Percentiles rank a stretch among this genome's conserved stretches.
These are phyloP conservation scores for Diloba caeruleocephala DNA, from an alignment of 2,888 invertebrate species.

Conservation along the genomic window DNA sequence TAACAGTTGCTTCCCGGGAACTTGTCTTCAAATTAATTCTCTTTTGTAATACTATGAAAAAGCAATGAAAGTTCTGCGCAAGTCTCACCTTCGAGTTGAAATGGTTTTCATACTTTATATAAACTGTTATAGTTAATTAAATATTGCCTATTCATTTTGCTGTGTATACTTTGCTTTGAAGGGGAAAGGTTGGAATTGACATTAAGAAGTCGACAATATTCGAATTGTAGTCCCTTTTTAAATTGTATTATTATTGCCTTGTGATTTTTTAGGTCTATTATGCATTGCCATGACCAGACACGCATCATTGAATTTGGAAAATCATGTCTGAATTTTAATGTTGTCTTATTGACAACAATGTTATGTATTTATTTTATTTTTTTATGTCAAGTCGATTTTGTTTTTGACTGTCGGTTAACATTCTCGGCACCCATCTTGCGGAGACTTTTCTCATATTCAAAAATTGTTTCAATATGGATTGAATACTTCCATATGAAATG, in stretches of 20 bases:
- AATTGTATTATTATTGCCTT: not conserved
- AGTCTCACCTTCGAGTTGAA: slow-evolving; percentile 43
- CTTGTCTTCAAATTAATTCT: slow-evolving; percentile 57
- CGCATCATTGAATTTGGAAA: too few species aligned
- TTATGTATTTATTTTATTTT: too few species aligned
- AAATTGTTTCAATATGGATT: too few species aligned
- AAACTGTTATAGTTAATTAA: slow-evolving; percentile 30
- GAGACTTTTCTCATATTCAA: too few species aligned
- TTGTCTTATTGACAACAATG: too few species aligned
- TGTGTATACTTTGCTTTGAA: not conserved
- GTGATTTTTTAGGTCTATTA: too few species aligned
- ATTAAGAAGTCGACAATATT: not conserved
- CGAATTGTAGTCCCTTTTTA: not conserved
- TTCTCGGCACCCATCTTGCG: too few species aligned
- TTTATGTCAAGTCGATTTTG: too few species aligned
- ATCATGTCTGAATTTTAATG: too few species aligned
- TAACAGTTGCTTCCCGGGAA: slow-evolving; percentile 38
- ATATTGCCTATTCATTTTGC: slow-evolving; percentile 12
- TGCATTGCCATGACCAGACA: too few species aligned
- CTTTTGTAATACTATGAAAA: slow-evolving; percentile 60
- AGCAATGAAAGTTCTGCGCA: slow-evolving; percentile 55
- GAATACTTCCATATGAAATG: too few species aligned
- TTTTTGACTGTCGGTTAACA: too few species aligned
- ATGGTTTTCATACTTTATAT: slow-evolving; percentile 40
- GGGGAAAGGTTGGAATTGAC: slow-evolving; percentile 2